These are phyloP conservation scores for Pseudorhiza aurosa DNA, from an alignment of 30 jellyfish, hydroid and myxozoan genomes.

Conservation along the genomic window DNA sequence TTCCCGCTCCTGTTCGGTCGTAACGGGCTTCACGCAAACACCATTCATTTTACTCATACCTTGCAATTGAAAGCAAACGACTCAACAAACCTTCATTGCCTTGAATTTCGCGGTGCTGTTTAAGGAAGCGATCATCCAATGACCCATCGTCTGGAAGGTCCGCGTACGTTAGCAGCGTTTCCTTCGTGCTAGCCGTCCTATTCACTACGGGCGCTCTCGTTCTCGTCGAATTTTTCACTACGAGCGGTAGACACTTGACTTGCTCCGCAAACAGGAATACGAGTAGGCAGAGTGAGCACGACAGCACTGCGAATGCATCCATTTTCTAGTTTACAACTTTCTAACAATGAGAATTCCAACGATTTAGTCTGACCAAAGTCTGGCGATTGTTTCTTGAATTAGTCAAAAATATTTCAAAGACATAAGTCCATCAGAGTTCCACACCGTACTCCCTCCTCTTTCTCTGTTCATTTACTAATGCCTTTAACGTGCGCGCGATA, in stretches of 20 bases:
- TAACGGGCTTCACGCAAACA: slow-evolving; percentile 13
- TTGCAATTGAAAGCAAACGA: background rate
- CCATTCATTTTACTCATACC: slow-evolving; percentile 11
- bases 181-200: background rate
- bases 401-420: too few relatives aligned
- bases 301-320: too few relatives aligned
- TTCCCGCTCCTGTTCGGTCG: slow-evolving; percentile 9
- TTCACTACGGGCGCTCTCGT: background rate
- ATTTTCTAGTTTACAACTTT: too few relatives aligned
- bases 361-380: too few relatives aligned
- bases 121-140: slow-evolving; percentile 33
- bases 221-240: slow-evolving; percentile 33
- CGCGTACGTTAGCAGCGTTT: slow-evolving; percentile 22
- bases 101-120: slow-evolving; percentile 15
- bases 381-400: too few relatives aligned
- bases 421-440: too few relatives aligned
- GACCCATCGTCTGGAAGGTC: slow-evolving; percentile 72
- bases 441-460: too few relatives aligned
- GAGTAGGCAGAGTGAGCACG: background rate
- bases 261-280: slow-evolving; percentile 16
- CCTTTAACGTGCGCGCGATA: background rate
- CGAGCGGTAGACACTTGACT: slow-evolving; percentile 29
- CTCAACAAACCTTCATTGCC: slow-evolving; percentile 9
- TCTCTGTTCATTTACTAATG: background rate
- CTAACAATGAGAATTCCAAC: too few relatives aligned